phyloP scores from a whole-genome alignment of 2,888 invertebrate genomes.

The Microctonus aethiopoides region DNA sequence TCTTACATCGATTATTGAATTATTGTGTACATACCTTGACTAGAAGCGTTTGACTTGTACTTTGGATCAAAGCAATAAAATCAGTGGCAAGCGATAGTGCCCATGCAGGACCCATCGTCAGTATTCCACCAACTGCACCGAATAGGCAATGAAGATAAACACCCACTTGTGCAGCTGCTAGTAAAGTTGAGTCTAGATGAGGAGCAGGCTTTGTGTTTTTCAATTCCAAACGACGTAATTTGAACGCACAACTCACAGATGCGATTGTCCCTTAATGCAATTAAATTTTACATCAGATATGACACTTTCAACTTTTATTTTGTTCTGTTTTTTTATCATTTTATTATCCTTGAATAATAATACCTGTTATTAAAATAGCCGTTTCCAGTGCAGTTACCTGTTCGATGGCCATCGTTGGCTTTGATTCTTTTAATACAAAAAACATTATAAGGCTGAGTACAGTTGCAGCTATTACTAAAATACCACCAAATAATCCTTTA shows the following conservation, averaged over 20 bases:
- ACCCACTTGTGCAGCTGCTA: constrained; percentile 89
- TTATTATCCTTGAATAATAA: neutral
- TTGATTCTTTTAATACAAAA: constrained; percentile 80
- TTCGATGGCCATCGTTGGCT: constrained; percentile 58
- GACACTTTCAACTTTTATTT: neutral
- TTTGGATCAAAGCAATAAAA: constrained; percentile 81
- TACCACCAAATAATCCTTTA: constrained; percentile 77
- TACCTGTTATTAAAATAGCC: constrained; percentile 56
- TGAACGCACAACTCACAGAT: constrained; percentile 53
- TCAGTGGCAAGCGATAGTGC: constrained; percentile 78
- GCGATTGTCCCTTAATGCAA: constrained; percentile 51
- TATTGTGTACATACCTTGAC: constrained; percentile 67
- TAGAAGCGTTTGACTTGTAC: constrained; percentile 82
- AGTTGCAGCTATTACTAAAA: constrained; percentile 82
- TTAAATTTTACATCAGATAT: neutral
- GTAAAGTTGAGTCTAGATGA: constrained; percentile 80
- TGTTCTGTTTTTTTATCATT: neutral
- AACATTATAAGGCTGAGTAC: constrained; percentile 91
- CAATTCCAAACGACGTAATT: constrained; percentile 53
- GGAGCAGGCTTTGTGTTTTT: constrained; percentile 58
- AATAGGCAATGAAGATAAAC: constrained; percentile 71
- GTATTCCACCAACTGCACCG: constrained; percentile 62
- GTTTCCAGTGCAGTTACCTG: constrained; percentile 61
- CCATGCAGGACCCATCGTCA: constrained; percentile 70
- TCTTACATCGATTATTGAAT: neutral